Evolutionary conservation across 2,888 invertebrate genomes (phyloP).

Genomic region (Malacosoma neustria): DNA sequence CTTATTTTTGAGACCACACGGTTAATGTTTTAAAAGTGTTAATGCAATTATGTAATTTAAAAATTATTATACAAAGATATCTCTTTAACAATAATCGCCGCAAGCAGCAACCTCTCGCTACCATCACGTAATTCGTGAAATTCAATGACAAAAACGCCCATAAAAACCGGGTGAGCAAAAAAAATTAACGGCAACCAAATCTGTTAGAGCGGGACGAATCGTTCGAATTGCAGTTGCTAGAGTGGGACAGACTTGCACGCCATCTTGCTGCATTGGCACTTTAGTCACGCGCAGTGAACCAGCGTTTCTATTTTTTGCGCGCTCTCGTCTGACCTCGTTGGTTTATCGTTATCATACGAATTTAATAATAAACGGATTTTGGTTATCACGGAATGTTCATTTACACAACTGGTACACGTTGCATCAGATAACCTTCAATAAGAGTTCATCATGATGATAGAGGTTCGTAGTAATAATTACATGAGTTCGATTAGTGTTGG

Average conservation of each 20-base stretch:
- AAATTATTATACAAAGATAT: background rate
- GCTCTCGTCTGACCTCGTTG: constrained; percentile 67
- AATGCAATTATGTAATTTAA: too few species aligned
- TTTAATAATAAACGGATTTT: constrained; percentile 61
- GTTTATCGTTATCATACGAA: constrained; percentile 68
- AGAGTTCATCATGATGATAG: constrained; percentile 34
- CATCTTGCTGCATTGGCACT: constrained; percentile 62
- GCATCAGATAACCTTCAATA: constrained; percentile 49
- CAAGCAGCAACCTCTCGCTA: constrained; percentile 29
- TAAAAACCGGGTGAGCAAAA: constrained; percentile 44
- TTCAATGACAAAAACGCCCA: constrained; percentile 42
- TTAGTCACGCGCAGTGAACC: constrained; percentile 66
- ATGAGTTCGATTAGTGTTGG: too few species aligned
- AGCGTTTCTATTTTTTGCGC: constrained; percentile 70
- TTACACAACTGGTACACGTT: constrained; percentile 32
- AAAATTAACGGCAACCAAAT: constrained; percentile 58
- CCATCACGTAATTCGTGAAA: constrained; percentile 60
- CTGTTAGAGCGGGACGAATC: constrained; percentile 32
- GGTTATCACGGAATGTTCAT: constrained; percentile 42
- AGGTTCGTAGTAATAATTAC: too few species aligned
- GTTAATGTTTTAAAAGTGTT: too few species aligned
- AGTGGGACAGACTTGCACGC: constrained; percentile 48
- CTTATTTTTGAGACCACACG: too few species aligned
- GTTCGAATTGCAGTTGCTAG: constrained; percentile 23
- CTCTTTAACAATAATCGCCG: constrained; percentile 20